Percentiles rank a stretch among this genome's conserved stretches.
These are phyloP conservation scores for Myotis myotis DNA, from an alignment of 2,797 vertebrate genomes.

Conservation along the genomic window DNA sequence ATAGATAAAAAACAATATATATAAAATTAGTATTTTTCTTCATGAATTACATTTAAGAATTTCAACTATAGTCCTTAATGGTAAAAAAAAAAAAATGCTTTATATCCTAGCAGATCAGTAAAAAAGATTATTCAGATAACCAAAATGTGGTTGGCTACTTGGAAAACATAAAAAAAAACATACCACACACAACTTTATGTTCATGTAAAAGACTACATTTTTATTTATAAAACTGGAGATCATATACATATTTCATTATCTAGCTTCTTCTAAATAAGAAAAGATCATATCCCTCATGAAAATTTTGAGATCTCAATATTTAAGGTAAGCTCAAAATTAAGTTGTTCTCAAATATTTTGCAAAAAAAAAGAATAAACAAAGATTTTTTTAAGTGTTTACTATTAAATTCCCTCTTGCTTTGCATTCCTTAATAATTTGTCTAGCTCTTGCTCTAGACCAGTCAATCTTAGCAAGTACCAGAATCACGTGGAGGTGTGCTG, in stretches of 20 bases:
- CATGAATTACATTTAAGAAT: not conserved
- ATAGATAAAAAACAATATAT: not conserved
- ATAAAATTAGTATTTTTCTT: not conserved
- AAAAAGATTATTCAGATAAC: not conserved
- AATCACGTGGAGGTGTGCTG: not conserved
- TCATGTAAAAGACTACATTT: not conserved
- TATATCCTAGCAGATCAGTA: not conserved
- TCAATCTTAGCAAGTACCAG: not conserved
- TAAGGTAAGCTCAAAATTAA: conserved; percentile 1
- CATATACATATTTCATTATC: not conserved
- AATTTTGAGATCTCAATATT: conserved; percentile 19
- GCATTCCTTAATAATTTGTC: not conserved
- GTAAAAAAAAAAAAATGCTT: not conserved
- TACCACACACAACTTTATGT: not conserved
- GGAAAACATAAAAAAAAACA: not conserved
- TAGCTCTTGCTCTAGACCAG: not conserved
- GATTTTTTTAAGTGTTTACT: conserved; percentile 34
- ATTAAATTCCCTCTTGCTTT: not conserved
- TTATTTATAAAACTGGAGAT: conserved; percentile 37
- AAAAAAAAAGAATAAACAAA: not conserved
- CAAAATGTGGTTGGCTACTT: not conserved
- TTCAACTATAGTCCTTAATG: not conserved
- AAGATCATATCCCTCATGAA: not conserved
- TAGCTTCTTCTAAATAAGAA: not conserved
- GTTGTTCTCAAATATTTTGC: not conserved